These are phyloP conservation scores for Notarius quadriscutis DNA, from an alignment of 2,113 vertebrate species.

Conservation along the genomic window DNA sequence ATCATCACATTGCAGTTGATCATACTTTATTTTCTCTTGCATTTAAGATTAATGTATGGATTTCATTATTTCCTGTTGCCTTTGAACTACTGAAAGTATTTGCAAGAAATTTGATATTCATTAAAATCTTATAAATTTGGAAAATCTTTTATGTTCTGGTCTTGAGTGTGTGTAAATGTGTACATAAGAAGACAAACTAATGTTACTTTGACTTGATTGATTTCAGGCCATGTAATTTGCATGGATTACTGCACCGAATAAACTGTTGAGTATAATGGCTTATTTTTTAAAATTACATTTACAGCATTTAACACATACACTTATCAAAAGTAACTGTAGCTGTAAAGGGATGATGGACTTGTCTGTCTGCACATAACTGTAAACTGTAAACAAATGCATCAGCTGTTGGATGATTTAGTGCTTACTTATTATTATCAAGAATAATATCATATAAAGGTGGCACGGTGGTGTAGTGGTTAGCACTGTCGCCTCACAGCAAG, in stretches of 20 bases:
- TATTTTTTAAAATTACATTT: not conserved
- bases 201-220: not conserved
- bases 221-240: not conserved
- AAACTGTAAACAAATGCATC: not conserved
- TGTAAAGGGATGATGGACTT: no score
- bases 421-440: not conserved
- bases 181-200: not conserved
- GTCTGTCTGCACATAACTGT: not conserved
- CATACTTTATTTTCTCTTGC: not conserved
- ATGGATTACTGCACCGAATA: not conserved
- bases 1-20: not conserved
- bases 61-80: not conserved
- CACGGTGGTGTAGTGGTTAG: no score
- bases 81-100: not conserved
- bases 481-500: no score
- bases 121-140: not conserved
- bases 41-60: not conserved
- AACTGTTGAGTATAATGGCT: not conserved
- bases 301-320: not conserved
- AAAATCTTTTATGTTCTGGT: not conserved
- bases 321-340: not conserved
- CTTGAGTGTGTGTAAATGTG: not conserved
- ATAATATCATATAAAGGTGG: not conserved
- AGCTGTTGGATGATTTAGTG: not conserved
- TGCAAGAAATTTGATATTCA: not conserved